Base-by-base conservation (phyloP, 2,113 vertebrate species). In the Anarrhichthys ocellatus region DNA sequence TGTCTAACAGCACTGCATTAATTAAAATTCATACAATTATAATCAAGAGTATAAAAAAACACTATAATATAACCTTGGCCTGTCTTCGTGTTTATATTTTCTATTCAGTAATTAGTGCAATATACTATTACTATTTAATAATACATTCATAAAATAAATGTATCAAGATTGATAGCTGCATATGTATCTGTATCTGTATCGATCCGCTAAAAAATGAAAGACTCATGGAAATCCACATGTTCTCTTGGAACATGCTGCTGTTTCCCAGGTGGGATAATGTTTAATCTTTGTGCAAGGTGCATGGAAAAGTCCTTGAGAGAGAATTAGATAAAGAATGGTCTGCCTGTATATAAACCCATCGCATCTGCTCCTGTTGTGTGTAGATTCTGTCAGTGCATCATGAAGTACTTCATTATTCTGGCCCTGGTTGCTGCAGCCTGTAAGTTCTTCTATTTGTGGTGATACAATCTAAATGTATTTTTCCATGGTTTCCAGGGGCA, bases 351-450 rank as follows among this genome's bases (percentile, higher is more conserved):
- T 82, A 89, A 76, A 62, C 56, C 73, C 52, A 24, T 4, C 11
- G 6, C 17, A 50, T 20, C 17, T 44, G 32, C 13, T 64, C 44
- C 59, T 50, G 27, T 11, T 44, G 29, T 62, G n/a, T 80, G 69
- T 73, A n/a, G 18, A 4, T 20, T 66, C 6, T 40, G 38, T 7
- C 7, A 58, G 38, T 24, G 20, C 76, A 82, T 5, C 54, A 95
- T 95, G 95, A 93, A 93, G 75, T 42, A 84, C 11, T 88, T 97
- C 24, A 87, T 95, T 91, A 34, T 96, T 69, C 5, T 96, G 1
- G 91, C 93, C 40, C 75, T 94, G 5, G 80, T 96, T 29, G 95
- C 92, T 69, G 90, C 85, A 73, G 90, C 93, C 72, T 94, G 94
- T 96, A 27, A 90, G 87, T 79, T 24, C 67, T 40, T 78, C 27